phyloP scores from a whole-genome alignment of 1,140 invertebrate species.

The Thaumatotibia leucotreta region DNA sequence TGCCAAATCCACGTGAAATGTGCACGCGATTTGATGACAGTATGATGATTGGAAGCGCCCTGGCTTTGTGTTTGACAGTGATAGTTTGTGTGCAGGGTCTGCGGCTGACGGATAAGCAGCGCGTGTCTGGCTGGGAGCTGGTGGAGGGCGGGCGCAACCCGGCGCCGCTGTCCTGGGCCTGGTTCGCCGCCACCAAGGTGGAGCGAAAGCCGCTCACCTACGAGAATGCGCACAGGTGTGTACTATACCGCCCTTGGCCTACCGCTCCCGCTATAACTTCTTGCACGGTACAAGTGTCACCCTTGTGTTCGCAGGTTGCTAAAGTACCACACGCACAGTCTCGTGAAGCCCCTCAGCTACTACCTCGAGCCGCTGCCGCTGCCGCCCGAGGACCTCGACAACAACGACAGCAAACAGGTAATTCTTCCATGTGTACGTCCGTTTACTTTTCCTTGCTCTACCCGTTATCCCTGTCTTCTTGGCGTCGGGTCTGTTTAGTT shows the following conservation, averaged over 20 bases:
- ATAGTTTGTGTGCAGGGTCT: conserved; percentile 80
- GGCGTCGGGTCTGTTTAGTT: conserved; percentile 8
- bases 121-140: conserved; percentile 96
- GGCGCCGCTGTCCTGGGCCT: conserved; percentile 95
- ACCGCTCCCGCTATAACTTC: neutral
- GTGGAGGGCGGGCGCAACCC: conserved; percentile 98
- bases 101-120: conserved; percentile 94
- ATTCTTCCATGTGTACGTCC: neutral
- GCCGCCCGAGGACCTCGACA: conserved; percentile 95
- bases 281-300: neutral
- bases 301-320: conserved; percentile 76
- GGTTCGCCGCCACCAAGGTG: conserved; percentile 96
- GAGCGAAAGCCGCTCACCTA: conserved; percentile 95
- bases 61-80: neutral
- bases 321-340: conserved; percentile 94
- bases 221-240: conserved; percentile 89
- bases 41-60: neutral
- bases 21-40: too few species aligned
- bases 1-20: too few species aligned
- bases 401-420: conserved; percentile 73
- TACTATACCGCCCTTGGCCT: neutral
- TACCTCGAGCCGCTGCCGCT: conserved; percentile 93
- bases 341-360: conserved; percentile 88
- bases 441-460: neutral
- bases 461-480: conserved; percentile 5